phyloP scores from a whole-genome alignment of 2,113 vertebrate species.

The Casuarius casuarius region DNA sequence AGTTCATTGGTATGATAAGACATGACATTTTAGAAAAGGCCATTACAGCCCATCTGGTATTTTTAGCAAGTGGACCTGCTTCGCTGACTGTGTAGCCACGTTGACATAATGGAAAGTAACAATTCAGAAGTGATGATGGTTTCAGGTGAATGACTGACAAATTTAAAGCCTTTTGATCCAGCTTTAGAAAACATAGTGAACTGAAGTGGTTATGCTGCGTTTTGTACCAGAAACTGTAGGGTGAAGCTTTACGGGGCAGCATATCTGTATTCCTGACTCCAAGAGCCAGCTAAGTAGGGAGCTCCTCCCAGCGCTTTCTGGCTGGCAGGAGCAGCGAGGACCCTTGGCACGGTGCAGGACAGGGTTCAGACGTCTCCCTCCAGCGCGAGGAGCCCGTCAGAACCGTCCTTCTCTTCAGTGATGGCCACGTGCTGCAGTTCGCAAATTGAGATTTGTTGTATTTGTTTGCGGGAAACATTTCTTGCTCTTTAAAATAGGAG shows the following conservation, averaged over 20 bases:
- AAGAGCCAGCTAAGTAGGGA: background rate
- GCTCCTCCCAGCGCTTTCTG: background rate
- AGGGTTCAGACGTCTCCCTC: background rate
- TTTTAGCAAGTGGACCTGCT: background rate
- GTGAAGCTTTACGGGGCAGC: background rate
- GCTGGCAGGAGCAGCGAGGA: background rate
- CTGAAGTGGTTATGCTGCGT: background rate
- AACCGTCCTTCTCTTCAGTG: background rate
- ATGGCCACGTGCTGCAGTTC: background rate
- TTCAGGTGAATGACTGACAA: background rate
- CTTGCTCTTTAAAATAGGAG: rapidly evolving
- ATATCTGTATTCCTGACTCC: background rate
- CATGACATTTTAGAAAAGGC: background rate
- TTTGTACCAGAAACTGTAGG: background rate
- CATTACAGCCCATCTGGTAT: background rate
- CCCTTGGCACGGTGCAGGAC: background rate
- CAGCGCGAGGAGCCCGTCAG: background rate
- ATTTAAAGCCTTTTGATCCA: background rate
- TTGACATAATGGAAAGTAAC: background rate
- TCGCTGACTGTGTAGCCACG: background rate
- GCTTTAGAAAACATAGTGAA: background rate
- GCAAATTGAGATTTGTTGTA: background rate
- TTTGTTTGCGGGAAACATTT: rapidly evolving
- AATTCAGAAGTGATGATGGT: background rate
- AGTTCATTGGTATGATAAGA: background rate